Percentiles rank a stretch among this genome's conserved stretches.
Conservation (phyloP, 2,797 vertebrate genomes). For the Phataginus tetradactyla region DNA sequence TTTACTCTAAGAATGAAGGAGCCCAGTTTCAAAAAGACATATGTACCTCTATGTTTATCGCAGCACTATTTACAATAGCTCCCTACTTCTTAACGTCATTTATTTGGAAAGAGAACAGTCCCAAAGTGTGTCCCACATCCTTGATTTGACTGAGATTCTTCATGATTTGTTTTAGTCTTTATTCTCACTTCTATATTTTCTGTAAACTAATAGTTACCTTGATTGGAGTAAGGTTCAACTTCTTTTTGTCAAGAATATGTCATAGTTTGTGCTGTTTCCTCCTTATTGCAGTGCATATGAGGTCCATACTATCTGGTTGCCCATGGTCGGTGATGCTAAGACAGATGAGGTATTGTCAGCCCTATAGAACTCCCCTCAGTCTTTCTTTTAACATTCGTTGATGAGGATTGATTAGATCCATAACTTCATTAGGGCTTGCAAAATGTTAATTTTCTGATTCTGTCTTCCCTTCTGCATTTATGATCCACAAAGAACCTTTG, state of each 20-base stretch:
- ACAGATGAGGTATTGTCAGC: not conserved
- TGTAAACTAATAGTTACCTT: not conserved
- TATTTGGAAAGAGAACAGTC: not conserved
- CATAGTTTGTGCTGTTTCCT: not conserved
- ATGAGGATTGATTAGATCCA: not conserved
- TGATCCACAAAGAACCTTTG: not conserved
- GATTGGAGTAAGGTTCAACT: not conserved
- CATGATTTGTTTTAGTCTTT: not conserved
- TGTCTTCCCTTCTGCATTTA: not conserved
- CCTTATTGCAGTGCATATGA: not conserved
- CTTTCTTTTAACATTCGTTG: not conserved
- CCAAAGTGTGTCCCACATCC: not conserved
- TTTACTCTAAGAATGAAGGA: too few species aligned
- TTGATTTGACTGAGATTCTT: not conserved
- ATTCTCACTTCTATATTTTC: not conserved
- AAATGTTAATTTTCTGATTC: not conserved
- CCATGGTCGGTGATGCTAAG: not conserved
- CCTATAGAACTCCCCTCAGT: too few species aligned
- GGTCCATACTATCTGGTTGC: not conserved
- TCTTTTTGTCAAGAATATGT: conserved; percentile 11
- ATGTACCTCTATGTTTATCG: too few species aligned
- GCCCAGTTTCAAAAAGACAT: too few species aligned
- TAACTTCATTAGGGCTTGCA: not conserved
- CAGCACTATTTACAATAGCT: too few species aligned
- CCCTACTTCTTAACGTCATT: not conserved